Evolutionary conservation across 1,140 invertebrate genomes (phyloP), one percentile per base, ranked within the genome.

Genomic region (Leptinotarsa undecemlineata): DNA sequence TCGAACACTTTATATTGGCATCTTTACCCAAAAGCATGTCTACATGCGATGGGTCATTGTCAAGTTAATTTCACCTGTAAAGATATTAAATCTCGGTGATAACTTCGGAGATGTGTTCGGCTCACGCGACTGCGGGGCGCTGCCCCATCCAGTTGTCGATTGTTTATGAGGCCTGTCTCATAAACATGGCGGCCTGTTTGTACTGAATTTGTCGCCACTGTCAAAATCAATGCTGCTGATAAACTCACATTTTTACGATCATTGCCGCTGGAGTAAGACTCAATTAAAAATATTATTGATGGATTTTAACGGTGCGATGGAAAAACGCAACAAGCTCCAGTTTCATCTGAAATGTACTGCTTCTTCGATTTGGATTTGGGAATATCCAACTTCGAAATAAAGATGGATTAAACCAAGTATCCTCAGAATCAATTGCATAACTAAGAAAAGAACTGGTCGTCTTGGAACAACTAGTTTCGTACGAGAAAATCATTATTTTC

Each of bases 141-240:
- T 76, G 79, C 63, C 73, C 74, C 76, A 66, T 74, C 73, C 73
- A 71, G 61, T 73, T 5, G 51, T 47, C 60, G 33, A 20, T 64
- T 77, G 73, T 80, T 80, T 77, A 76, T 79, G 77, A 72, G 33
- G 20, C 68, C 62, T 71, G 74, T 77, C 78, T 62, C 76, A 73
- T 77, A 77, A 77, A 80, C 72, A 78, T 78, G 61, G 76, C 76
- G 78, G 76, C 71, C 73, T 81, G 76, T 78, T 79, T 80, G 77
- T 77, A 77, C 76, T 76, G 79, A 82, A 81, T 82, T 82, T 82
- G 79, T 82, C 80, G 80, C 78, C 80, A 74, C 74, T 79, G 80
- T 81, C 80, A 80, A 81, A 81, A 77, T 78, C 75, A 81, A 79
- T 79, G 79, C 74, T 72, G 75, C 48, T 77, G 75, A 81, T 82